Evolutionary conservation across 64 coral and sea anemone genomes (phyloP).

Genomic region (Montipora sp.): DNA sequence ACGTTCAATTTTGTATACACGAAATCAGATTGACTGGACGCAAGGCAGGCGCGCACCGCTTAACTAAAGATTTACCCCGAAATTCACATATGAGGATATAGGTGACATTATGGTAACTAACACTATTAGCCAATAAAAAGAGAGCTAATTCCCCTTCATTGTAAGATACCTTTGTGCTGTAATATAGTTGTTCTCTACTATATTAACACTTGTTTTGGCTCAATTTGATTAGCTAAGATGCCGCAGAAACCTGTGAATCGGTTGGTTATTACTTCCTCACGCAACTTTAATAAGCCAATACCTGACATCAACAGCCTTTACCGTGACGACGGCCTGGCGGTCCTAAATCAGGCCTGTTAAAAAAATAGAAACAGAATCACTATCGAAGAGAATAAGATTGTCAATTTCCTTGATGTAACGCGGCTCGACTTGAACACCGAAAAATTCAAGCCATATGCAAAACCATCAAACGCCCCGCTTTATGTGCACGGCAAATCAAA

Average conservation of each 20-base stretch:
- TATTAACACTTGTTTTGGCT: too few relatives aligned
- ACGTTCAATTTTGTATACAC: too few relatives aligned
- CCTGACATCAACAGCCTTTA: background rate
- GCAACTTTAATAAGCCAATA: too few relatives aligned
- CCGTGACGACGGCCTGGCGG: background rate
- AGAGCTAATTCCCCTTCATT: too few relatives aligned
- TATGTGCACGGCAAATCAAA: slow-evolving; percentile 37
- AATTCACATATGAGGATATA: too few relatives aligned
- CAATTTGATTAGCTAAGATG: background rate
- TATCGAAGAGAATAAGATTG: background rate
- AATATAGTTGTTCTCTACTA: too few relatives aligned
- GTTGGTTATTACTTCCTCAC: background rate
- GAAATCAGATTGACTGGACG: too few relatives aligned
- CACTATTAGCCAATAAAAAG: too few relatives aligned
- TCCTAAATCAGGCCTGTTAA: background rate
- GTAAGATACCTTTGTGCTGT: too few relatives aligned
- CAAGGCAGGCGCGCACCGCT: too few relatives aligned
- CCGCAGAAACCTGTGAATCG: background rate
- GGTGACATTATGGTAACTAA: too few relatives aligned
- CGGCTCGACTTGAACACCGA: background rate
- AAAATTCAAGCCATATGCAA: slow-evolving; percentile 27
- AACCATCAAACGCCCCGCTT: background rate
- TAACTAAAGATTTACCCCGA: too few relatives aligned
- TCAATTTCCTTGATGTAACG: slow-evolving; percentile 33
- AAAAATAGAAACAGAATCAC: background rate